Evolutionary conservation across 1,140 invertebrate species (phyloP), one percentile per base, ranked within the genome.

Genomic region (Drosophila equinoxialis): DNA sequence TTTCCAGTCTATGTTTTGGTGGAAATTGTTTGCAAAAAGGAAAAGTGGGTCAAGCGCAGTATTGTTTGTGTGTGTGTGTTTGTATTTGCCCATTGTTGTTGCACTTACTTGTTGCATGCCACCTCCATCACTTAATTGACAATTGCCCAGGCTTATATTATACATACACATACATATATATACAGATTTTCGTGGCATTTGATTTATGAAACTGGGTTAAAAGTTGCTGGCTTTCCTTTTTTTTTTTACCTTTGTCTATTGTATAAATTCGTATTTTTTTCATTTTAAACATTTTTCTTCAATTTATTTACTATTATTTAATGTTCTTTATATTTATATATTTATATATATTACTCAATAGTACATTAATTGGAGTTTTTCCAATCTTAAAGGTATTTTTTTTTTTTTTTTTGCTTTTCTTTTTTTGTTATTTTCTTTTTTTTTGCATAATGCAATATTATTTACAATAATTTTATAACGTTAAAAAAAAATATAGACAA

Each of bases 31-130:
- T 80, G 80, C 77, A 81, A 83, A 87, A 83, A 84, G 87, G 81
- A 90, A 90, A 90, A 90, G 87, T 90, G 83, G 87, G 87, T 89
- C 87, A 90, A 90, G 87, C 87, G 78, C 87, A 90, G 78, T 81
- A 90, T 79, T 87, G 81, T 89, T 74, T 89, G 30, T 30, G 30
- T 30, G 30, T 30, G 5, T 30, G 26, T 30, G 14, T n/a, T n/a
- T n/a, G n/a, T 48, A 10, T 60, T 71, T 30, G 6, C 63, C 64
- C n/a, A 62, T 67, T 63, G 62, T 30, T 68, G 62, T 60, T 65
- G 77, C 65, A 68, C 67, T 84, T 84, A 87, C 83, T 80, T 87
- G 84, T 87, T 83, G 82, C 79, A 89, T 80, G 74, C 75, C 64
- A 48, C 75, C 68, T 71, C 78, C 64, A 48, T 69, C 68, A 78